Base-by-base conservation (phyloP, 2,888 invertebrate genomes). In the Acrobasis consociella region DNA sequence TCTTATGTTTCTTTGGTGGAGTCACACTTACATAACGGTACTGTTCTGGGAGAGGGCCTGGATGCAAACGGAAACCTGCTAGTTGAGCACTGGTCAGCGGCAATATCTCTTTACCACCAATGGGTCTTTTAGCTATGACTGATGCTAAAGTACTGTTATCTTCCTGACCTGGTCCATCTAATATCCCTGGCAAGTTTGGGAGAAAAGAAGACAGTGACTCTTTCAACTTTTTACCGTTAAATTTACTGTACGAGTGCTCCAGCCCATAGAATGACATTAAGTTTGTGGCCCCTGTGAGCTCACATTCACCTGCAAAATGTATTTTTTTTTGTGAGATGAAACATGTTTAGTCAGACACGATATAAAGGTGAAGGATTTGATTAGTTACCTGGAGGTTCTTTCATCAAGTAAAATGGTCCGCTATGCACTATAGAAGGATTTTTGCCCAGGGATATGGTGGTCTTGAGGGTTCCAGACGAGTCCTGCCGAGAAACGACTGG, bases 321-420 rank as follows among this genome's bases (percentile, higher is more conserved):
- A 13, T 7, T 50, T 11, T 13, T 42, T 46, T 56, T 17, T 8
- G 42, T 42, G 7, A 55, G n/a, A 42, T n/a, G 11, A 42, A 39
- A 17, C 39, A 17, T 1, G 8, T 9, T 22, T 17, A 5, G 10
- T 11, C 10, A n/a, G 5, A 5, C 11, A 13, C 42, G n/a, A 37
- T 15, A 39, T 11, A 13, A 49, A 17, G 5, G 11, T 17, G 42
- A 42, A 13, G 38, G 31, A 50, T 50, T 2, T 38, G 15, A n/a
- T 2, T 15, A 13, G 15, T 80, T 93, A 97, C 97, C 96, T 93
- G 97, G 97, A 81, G 97, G 97, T 92, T 98, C 98, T 94, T 98
- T 98, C 96, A 99, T 97, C 87, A 99, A 96, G 93, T 99, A 99
- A 93, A 99, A 99, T 78, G 99, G 99, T 80, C 99, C 99, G 93